These are phyloP conservation scores for Danaus melanippus DNA, from an alignment of 1,140 invertebrate genomes.

Conservation along the genomic window DNA sequence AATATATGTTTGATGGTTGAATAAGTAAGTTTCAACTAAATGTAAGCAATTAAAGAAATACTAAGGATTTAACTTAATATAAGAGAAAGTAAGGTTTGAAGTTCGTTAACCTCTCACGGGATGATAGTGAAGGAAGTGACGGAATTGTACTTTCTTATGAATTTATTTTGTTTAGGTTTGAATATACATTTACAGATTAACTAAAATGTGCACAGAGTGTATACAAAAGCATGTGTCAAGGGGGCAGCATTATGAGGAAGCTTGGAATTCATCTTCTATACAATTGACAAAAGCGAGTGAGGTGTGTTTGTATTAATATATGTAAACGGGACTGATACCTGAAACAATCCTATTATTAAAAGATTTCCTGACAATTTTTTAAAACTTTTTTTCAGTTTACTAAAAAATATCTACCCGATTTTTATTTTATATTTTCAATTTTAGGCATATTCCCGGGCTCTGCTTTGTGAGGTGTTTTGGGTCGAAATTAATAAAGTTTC, in stretches of 20 bases:
- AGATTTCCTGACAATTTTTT: no score
- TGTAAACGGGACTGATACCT: no score
- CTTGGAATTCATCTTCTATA: slow-evolving; percentile 87
- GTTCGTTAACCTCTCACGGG: no score
- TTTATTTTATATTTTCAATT: slow-evolving; percentile 13
- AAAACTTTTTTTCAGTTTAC: neutral
- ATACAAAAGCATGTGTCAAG: slow-evolving; percentile 10
- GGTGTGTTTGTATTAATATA: slow-evolving; percentile 44
- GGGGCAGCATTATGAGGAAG: slow-evolving; percentile 74
- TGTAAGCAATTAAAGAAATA: no score
- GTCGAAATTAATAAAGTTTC: slow-evolving; percentile 19
- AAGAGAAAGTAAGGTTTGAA: no score
- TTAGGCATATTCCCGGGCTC: slow-evolving; percentile 33
- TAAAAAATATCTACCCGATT: neutral
- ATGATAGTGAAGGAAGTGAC: no score
- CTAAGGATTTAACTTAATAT: no score
- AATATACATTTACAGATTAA: slow-evolving; percentile 9
- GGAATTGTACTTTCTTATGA: no score
- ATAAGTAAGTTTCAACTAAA: no score
- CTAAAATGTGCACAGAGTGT: slow-evolving; percentile 9
- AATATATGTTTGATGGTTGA: slow-evolving; percentile 4
- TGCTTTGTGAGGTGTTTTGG: slow-evolving; percentile 12
- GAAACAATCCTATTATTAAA: neutral
- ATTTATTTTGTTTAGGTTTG: no score
- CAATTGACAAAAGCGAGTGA: slow-evolving; percentile 83